Percentiles rank a stretch among this genome's conserved stretches.
Evolutionary conservation across 2,113 vertebrate genomes (phyloP).

Genomic region (Campylorhamphus procurvoides): DNA sequence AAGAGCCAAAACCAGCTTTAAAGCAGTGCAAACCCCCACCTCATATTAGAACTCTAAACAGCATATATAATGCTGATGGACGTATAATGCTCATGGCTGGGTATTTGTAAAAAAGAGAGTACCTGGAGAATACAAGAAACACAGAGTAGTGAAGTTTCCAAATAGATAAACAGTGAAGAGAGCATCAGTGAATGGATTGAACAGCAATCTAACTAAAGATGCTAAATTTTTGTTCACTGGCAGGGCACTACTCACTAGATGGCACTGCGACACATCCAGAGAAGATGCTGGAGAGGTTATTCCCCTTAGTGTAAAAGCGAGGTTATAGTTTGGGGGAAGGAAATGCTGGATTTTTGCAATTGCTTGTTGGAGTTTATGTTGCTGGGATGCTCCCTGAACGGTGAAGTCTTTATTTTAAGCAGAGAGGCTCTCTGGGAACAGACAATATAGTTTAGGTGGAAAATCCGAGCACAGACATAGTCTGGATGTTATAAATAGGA

Average conservation of each 20-base stretch:
- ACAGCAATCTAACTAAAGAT: accelerated
- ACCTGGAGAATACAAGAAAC: not conserved
- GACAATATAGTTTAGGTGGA: not conserved
- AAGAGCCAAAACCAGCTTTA: not conserved
- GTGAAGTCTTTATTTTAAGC: not conserved
- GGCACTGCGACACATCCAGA: not conserved
- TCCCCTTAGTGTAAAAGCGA: accelerated
- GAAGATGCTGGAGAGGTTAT: not conserved
- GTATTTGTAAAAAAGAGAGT: not conserved
- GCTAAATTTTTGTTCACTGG: not conserved
- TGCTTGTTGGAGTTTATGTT: not conserved
- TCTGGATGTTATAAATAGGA: not conserved
- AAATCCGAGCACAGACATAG: not conserved
- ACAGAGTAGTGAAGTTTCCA: not conserved
- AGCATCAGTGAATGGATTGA: not conserved
- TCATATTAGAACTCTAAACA: not conserved
- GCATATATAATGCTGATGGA: not conserved
- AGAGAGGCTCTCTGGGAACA: not conserved
- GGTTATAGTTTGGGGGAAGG: not conserved
- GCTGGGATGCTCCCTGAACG: not conserved
- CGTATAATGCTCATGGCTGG: no score
- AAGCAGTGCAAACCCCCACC: accelerated
- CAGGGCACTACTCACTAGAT: not conserved
- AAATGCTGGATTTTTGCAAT: not conserved
- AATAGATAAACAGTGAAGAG: accelerated